Evolutionary conservation across 23 tunicate genomes (phyloP).

Genomic region (Styela plicata): DNA sequence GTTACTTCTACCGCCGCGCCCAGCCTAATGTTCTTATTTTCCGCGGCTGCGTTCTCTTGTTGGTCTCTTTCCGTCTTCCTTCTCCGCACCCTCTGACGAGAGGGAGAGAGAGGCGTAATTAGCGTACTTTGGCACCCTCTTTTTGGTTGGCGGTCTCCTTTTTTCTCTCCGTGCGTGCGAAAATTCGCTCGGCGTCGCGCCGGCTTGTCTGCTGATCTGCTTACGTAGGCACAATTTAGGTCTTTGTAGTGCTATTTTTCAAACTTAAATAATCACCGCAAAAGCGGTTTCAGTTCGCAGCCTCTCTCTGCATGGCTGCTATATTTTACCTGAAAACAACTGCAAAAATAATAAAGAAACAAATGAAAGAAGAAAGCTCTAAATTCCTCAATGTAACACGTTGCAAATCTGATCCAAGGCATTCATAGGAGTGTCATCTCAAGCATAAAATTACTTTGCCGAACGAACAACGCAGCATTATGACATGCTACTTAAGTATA

Average conservation of each 20-base stretch:
- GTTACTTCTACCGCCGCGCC: slow-evolving; percentile 27
- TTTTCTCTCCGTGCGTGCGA: not conserved
- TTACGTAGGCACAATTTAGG: not conserved
- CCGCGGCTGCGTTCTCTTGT: slow-evolving; percentile 12
- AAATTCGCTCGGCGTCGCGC: not conserved
- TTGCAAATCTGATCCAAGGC: not conserved
- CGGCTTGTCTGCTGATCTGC: not conserved
- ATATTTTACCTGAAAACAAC: not conserved
- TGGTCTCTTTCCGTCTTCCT: not conserved
- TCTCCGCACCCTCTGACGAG: slow-evolving; percentile 35
- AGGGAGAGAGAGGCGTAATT: slow-evolving; percentile 23
- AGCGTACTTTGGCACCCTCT: not conserved
- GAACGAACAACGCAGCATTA: not conserved
- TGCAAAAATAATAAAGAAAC: not conserved
- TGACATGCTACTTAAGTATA: not conserved
- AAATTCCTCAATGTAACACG: not conserved
- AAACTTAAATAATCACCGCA: not conserved
- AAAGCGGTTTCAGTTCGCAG: slow-evolving; percentile 6
- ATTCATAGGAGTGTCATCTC: too few species aligned
- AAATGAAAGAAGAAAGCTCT: not conserved
- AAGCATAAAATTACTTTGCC: too few species aligned
- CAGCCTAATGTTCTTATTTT: slow-evolving; percentile 22
- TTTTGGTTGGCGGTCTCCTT: not conserved
- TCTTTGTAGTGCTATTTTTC: not conserved
- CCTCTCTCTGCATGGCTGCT: not conserved